Percentiles rank a stretch among this genome's conserved stretches.
Conservation (phyloP, 1,140 invertebrate species). For the Saccostrea cuccullata region DNA sequence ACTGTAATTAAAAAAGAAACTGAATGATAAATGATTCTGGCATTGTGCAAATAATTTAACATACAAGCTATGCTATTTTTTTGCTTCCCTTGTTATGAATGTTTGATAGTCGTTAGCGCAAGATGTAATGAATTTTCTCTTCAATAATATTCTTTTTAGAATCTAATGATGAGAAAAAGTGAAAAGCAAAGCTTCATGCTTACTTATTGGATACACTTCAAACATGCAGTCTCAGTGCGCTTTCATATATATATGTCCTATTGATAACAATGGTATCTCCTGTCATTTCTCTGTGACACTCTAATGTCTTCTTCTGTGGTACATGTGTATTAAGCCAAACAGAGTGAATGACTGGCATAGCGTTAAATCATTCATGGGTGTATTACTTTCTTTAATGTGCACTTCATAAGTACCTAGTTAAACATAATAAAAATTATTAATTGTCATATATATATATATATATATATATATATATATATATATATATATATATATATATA, state of each 20-base stretch:
- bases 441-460: too few species aligned
- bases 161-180: too few species aligned
- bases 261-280: not conserved
- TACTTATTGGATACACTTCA: constrained; percentile 23
- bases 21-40: too few species aligned
- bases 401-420: not conserved
- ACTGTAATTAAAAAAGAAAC: not conserved
- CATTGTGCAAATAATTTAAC: not conserved
- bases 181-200: too few species aligned
- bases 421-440: too few species aligned
- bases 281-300: not conserved
- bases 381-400: not conserved
- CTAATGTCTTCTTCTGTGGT: not conserved
- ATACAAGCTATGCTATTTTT: not conserved
- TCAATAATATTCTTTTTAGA: too few species aligned
- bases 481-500: too few species aligned
- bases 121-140: too few species aligned
- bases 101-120: not conserved
- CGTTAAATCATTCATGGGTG: not conserved
- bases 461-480: too few species aligned
- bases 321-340: not conserved
- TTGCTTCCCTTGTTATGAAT: not conserved
- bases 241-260: not conserved
- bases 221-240: constrained; percentile 5
- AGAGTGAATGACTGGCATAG: not conserved